phyloP scores from a whole-genome alignment of 2,113 vertebrate genomes.

The Candoia aspera region DNA sequence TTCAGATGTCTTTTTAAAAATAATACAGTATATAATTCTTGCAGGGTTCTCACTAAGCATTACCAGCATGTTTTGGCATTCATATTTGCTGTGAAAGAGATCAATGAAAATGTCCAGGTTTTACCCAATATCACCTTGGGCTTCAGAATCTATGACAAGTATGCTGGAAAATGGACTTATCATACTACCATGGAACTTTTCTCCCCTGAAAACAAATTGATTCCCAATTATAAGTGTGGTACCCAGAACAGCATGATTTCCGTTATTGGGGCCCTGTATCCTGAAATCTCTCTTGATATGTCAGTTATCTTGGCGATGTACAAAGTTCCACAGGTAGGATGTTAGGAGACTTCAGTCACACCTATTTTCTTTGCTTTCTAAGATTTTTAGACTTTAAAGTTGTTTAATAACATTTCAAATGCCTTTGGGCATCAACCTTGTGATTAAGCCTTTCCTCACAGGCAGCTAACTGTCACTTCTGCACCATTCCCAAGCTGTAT shows the following conservation, averaged over 20 bases:
- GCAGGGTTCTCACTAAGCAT: not conserved
- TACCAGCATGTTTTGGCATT: constrained; percentile 2
- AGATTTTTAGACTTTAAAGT: not conserved
- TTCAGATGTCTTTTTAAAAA: too few relatives aligned
- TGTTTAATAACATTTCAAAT: not conserved
- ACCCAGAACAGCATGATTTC: not conserved
- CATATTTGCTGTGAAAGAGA: not conserved
- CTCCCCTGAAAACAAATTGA: not conserved
- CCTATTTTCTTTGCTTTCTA: not conserved
- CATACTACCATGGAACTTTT: not conserved
- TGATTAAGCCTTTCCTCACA: not conserved
- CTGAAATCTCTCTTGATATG: not conserved
- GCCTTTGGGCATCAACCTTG: too few relatives aligned
- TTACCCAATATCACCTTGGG: not conserved
- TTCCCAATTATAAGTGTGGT: not conserved
- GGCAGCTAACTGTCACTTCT: too few relatives aligned
- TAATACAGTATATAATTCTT: not conserved
- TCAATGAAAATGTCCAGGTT: not conserved
- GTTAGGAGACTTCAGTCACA: not conserved
- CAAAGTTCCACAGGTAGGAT: not conserved
- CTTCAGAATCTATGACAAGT: not conserved
- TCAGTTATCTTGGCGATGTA: not conserved
- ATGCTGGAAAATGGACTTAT: not conserved
- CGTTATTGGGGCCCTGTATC: not conserved
- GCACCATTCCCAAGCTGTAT: too few relatives aligned